These are phyloP conservation scores for Adrianichthys oophorus DNA, from an alignment of 2,797 vertebrate species.

Conservation along the genomic window DNA sequence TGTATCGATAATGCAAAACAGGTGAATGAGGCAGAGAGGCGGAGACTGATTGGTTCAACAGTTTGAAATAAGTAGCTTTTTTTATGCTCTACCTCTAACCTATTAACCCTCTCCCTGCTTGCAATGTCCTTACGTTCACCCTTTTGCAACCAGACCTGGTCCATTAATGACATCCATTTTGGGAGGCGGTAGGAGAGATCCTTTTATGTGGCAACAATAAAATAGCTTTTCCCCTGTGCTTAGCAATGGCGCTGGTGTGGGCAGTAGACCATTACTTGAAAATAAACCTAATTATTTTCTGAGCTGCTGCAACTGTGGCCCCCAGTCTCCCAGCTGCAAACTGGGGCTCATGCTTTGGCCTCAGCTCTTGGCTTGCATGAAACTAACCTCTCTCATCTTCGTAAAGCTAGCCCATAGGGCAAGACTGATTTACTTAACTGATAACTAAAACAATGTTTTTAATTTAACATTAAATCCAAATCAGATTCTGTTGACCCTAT, in stretches of 20 bases:
- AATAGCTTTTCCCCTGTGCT: conserved; percentile 69
- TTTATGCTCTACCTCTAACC: conserved; percentile 45
- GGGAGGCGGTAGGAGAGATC: conserved; percentile 48
- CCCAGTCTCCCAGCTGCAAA: conserved; percentile 53
- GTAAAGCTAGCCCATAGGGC: conserved; percentile 37
- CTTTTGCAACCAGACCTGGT: conserved; percentile 63
- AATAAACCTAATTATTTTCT: conserved; percentile 79
- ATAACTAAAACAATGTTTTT: conserved; percentile 52
- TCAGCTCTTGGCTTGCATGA: conserved; percentile 37
- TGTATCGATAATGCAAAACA: conserved; percentile 78
- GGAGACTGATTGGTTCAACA: conserved; percentile 23
- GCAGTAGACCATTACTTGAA: conserved; percentile 73
- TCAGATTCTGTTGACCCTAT: conserved; percentile 47
- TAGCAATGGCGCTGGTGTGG: conserved; percentile 62
- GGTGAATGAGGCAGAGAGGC: conserved; percentile 58
- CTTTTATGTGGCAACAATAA: conserved; percentile 75
- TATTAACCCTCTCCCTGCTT: conserved; percentile 38
- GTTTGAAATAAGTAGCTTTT: conserved; percentile 42
- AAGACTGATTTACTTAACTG: conserved; percentile 52
- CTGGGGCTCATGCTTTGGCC: conserved; percentile 28
- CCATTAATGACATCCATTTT: conserved; percentile 70
- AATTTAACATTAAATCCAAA: conserved; percentile 45
- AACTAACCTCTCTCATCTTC: conserved; percentile 29
- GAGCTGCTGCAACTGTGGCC: conserved; percentile 51
- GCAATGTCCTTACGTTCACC: conserved; percentile 63